A percentile compares a stretch with the other conserved stretches of the same genome.
These are phyloP conservation scores for Druon quercuslanigerum DNA, from an alignment of 1,140 invertebrate genomes.

Conservation along the genomic window DNA sequence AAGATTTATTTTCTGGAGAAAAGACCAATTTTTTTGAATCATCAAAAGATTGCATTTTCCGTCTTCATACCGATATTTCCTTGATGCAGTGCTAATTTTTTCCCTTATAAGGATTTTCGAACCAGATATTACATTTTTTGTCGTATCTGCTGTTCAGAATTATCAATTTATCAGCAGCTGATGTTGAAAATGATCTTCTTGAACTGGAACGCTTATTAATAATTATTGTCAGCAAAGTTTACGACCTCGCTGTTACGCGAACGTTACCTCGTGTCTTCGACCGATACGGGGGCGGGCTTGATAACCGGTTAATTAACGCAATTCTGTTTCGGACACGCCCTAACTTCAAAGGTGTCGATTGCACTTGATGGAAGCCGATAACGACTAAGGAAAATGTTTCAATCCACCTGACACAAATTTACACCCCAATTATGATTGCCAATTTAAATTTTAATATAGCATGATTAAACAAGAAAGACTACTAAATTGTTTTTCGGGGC, in stretches of 20 bases:
- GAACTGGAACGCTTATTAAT: constrained; percentile 40
- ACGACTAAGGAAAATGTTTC: constrained; percentile 2
- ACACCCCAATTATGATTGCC: neutral
- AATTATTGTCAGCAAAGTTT: constrained; percentile 51
- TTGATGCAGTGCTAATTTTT: too few relatives aligned
- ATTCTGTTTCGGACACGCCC: constrained; percentile 59
- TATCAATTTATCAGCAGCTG: too few relatives aligned
- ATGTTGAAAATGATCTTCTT: too few relatives aligned
- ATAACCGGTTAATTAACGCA: constrained; percentile 61
- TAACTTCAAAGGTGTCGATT: constrained; percentile 51
- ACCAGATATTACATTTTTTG: too few relatives aligned
- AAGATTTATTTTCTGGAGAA: too few relatives aligned
- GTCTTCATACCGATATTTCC: too few relatives aligned
- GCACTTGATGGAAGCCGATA: constrained; percentile 42
- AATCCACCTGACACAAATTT: constrained; percentile 16
- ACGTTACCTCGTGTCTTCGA: constrained; percentile 38
- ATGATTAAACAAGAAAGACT: too few relatives aligned
- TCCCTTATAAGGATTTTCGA: too few relatives aligned
- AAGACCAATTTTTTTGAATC: too few relatives aligned
- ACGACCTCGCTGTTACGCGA: constrained; percentile 17
- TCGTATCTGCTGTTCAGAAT: too few relatives aligned
- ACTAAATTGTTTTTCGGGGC: too few relatives aligned
- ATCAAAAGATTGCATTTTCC: too few relatives aligned
- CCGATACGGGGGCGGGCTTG: constrained; percentile 37
- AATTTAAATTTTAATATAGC: neutral